Evolutionary conservation across 2,888 invertebrate species (phyloP).

Genomic region (Andrena marginata): DNA sequence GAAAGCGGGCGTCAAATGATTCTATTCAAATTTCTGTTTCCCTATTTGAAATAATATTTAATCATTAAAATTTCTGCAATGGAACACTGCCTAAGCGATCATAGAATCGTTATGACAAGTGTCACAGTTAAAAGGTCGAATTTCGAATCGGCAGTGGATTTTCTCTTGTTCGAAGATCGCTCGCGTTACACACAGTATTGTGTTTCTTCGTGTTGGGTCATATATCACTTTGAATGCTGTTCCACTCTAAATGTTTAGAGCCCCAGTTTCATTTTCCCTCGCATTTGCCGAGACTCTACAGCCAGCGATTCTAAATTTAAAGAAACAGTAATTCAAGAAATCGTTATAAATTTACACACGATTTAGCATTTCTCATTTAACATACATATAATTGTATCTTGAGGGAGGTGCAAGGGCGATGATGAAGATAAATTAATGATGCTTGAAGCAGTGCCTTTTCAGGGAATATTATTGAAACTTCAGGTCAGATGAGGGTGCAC

Average conservation of each 20-base stretch:
- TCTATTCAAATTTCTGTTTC: background rate
- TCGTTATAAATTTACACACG: no score
- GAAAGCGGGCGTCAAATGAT: background rate
- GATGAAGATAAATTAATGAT: background rate
- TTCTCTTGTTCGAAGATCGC: background rate
- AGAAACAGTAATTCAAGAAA: no score
- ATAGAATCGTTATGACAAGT: background rate
- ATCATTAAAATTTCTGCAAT: background rate
- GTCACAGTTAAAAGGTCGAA: background rate
- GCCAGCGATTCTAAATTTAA: no score
- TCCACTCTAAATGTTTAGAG: background rate
- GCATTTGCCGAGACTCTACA: background rate
- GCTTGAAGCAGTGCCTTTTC: background rate
- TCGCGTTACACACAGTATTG: background rate
- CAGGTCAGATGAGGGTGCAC: background rate
- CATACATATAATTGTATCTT: no score
- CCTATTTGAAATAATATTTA: background rate
- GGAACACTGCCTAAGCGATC: no score
- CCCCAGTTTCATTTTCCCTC: background rate
- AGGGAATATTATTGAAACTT: background rate
- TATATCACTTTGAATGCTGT: slow-evolving; percentile 13
- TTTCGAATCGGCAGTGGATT: background rate
- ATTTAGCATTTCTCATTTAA: background rate
- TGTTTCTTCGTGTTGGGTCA: background rate
- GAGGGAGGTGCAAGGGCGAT: background rate